phyloP scores from a whole-genome alignment of 2,888 invertebrate genomes.

The Palloptera scutellata region DNA sequence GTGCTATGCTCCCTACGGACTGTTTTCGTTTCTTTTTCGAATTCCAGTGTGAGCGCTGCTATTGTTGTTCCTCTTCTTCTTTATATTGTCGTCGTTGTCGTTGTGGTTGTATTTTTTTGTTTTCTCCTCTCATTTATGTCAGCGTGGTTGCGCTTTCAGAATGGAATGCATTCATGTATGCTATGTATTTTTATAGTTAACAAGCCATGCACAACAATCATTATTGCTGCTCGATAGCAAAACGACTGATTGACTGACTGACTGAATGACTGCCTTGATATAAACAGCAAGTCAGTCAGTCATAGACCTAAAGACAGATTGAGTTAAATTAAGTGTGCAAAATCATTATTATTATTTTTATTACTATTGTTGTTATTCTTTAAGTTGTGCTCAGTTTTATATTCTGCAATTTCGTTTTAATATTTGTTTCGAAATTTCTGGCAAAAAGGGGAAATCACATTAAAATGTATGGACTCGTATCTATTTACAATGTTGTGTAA shows the following conservation, averaged over 20 bases:
- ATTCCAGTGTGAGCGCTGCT: not conserved
- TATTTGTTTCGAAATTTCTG: not conserved
- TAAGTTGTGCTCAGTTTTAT: not conserved
- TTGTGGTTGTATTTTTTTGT: too few species aligned
- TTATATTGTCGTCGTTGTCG: not conserved
- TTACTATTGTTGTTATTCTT: not conserved
- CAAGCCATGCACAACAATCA: constrained; percentile 24
- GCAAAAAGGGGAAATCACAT: too few species aligned
- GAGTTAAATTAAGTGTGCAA: constrained; percentile 32
- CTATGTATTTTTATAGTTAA: constrained; percentile 1
- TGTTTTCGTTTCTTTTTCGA: constrained; percentile 13
- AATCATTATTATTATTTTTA: constrained; percentile 14
- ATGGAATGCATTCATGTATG: constrained; percentile 33
- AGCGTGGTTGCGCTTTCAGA: constrained; percentile 34
- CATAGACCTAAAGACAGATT: constrained; percentile 19
- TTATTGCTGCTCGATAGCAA: constrained; percentile 31
- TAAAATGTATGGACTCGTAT: too few species aligned
- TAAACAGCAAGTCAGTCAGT: not conserved
- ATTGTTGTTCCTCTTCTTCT: too few species aligned
- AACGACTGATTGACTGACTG: constrained; percentile 23
- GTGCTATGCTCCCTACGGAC: constrained; percentile 3
- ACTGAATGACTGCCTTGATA: not conserved
- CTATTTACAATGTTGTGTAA: constrained; percentile 3
- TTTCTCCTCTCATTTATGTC: too few species aligned
- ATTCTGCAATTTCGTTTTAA: constrained; percentile 5